phyloP scores from a whole-genome alignment of 2,888 invertebrate species.

The Epinotia demarniana region DNA sequence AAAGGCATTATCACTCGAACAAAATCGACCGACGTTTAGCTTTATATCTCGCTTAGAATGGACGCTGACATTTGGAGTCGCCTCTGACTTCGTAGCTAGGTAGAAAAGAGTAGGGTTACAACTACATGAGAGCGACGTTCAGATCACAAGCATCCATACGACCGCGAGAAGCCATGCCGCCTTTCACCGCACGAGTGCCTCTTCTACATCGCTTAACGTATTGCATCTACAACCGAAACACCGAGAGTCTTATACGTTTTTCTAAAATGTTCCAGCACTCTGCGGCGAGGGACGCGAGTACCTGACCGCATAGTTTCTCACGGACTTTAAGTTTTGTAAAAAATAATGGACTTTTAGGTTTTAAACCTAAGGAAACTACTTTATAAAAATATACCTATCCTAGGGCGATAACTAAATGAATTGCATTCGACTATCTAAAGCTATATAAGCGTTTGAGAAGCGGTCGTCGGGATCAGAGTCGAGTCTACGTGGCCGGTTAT shows the following conservation, averaged over 20 bases:
- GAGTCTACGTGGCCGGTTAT: slow-evolving; percentile 79
- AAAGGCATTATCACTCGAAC: slow-evolving; percentile 62
- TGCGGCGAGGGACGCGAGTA: slow-evolving; percentile 73
- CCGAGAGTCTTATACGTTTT: slow-evolving; percentile 54
- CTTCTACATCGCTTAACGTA: neutral
- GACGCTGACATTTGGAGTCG: slow-evolving; percentile 78
- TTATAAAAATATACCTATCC: slow-evolving; percentile 74
- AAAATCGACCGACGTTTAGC: slow-evolving; percentile 69
- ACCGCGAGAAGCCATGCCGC: slow-evolving; percentile 44
- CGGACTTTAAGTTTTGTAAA: slow-evolving; percentile 24
- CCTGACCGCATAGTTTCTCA: slow-evolving; percentile 50
- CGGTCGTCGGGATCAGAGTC: slow-evolving; percentile 57
- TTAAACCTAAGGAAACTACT: slow-evolving; percentile 55
- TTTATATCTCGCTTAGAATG: slow-evolving; percentile 82
- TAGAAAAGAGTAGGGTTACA: slow-evolving; percentile 54
- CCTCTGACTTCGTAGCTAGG: slow-evolving; percentile 71
- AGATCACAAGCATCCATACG: slow-evolving; percentile 59
- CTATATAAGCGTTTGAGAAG: slow-evolving; percentile 49
- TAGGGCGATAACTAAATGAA: slow-evolving; percentile 62
- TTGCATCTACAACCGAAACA: slow-evolving; percentile 45
- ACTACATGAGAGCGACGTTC: slow-evolving; percentile 67
- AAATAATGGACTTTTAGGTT: slow-evolving; percentile 40
- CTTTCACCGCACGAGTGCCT: slow-evolving; percentile 14
- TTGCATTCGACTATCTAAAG: slow-evolving; percentile 55
- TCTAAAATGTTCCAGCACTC: slow-evolving; percentile 51